Evolutionary conservation across 1,140 invertebrate genomes (phyloP).

Genomic region (Drosophila ogumai): DNA sequence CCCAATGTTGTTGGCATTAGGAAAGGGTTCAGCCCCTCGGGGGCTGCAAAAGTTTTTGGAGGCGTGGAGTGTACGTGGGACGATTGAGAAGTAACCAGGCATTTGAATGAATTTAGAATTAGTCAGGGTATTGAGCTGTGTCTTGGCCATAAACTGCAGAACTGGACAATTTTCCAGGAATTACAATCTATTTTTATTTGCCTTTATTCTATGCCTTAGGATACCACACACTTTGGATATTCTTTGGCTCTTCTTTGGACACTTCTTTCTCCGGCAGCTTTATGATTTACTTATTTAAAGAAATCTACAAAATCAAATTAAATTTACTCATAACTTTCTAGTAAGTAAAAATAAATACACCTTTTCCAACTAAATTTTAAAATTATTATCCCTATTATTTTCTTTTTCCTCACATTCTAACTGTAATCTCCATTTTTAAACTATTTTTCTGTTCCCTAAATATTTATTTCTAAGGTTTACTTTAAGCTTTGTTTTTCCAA

Average conservation of each 20-base stretch:
- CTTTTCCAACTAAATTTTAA: too few relatives aligned
- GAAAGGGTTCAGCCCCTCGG: slow-evolving; percentile 49
- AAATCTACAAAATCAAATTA: too few relatives aligned
- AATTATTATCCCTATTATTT: too few relatives aligned
- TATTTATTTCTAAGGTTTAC: slow-evolving; percentile 1
- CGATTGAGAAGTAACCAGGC: slow-evolving; percentile 26
- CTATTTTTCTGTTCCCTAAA: not conserved
- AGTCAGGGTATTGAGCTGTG: not conserved
- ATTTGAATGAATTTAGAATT: slow-evolving; percentile 9
- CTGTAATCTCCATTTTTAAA: too few relatives aligned
- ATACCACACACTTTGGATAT: too few relatives aligned
- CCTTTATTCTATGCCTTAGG: not conserved
- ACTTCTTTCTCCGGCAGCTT: too few relatives aligned
- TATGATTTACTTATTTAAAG: too few relatives aligned
- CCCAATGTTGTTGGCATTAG: slow-evolving; percentile 44
- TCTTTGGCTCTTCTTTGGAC: too few relatives aligned
- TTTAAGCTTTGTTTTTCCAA: not conserved
- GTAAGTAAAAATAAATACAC: too few relatives aligned
- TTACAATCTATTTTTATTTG: not conserved
- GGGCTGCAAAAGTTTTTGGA: slow-evolving; percentile 41
- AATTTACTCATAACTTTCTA: too few relatives aligned
- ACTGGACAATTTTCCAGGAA: not conserved
- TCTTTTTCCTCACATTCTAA: not conserved
- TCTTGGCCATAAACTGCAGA: not conserved
- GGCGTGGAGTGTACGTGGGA: slow-evolving; percentile 24